Percentiles rank a stretch among this genome's conserved stretches.
Conservation (phyloP, 92 coral and sea anemone species). For the Scolanthus callimorphus region DNA sequence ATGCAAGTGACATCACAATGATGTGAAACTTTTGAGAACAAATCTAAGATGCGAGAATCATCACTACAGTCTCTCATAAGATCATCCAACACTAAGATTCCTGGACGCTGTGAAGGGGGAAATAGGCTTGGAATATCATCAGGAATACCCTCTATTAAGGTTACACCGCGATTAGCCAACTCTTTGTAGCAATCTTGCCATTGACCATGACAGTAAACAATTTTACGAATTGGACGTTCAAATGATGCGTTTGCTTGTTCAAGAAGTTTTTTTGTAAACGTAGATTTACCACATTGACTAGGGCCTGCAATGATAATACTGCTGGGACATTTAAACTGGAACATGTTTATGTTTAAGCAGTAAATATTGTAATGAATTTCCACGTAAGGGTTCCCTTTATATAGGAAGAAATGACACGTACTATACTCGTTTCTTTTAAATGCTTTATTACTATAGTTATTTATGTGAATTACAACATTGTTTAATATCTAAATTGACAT, state of each 20-base stretch:
- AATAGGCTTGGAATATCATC: conserved; percentile 7
- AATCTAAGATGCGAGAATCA: conserved; percentile 1
- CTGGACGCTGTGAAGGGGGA: conserved; percentile 4
- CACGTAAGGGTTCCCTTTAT: too few species aligned
- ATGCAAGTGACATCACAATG: conserved; percentile 20
- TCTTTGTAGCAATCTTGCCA: conserved; percentile 24
- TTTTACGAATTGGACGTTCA: conserved; percentile 11
- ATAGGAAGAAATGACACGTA: too few species aligned
- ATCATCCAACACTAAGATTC: conserved; percentile 21
- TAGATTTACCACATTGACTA: conserved; percentile 10
- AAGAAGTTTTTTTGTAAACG: conserved; percentile 1
- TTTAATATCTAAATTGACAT: too few species aligned
- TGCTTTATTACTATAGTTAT: too few species aligned
- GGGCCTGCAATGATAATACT: conserved; percentile 21
- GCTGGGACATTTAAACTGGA: conserved; percentile 12
- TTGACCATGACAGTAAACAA: conserved; percentile 30
- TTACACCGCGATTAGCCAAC: neutral
- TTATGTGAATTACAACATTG: too few species aligned
- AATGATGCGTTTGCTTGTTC: conserved; percentile 1
- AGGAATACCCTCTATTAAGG: conserved; percentile 33
- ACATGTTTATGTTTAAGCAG: too few species aligned
- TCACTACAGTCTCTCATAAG: conserved; percentile 2
- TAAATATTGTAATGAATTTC: too few species aligned
- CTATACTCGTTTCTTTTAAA: too few species aligned
- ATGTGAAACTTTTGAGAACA: conserved; percentile 12